Percentiles rank a stretch among this genome's conserved stretches.
Evolutionary conservation across 2,113 vertebrate genomes (phyloP).

Genomic region (Dipodomys merriami): DNA sequence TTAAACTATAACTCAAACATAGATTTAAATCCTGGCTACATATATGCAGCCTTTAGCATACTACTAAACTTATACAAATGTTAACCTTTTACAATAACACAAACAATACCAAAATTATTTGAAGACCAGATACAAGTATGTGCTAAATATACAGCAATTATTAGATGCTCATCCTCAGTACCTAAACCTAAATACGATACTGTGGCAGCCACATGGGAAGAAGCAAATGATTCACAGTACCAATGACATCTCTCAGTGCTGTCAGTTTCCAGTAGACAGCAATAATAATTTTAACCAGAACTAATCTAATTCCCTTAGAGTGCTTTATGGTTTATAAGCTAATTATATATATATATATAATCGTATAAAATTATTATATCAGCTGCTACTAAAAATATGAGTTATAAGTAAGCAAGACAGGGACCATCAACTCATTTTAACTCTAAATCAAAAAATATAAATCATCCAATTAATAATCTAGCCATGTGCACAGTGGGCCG

Average conservation of each 20-base stretch:
- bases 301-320: background rate
- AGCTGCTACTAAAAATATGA: background rate
- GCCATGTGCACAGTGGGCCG: background rate
- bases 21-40: background rate
- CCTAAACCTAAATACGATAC: background rate
- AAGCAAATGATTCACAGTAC: background rate
- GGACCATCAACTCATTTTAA: background rate
- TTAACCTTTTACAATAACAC: background rate
- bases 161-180: background rate
- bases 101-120: background rate
- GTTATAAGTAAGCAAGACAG: background rate
- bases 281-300: background rate
- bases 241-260: background rate
- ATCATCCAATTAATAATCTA: background rate
- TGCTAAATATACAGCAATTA: background rate
- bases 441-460: background rate
- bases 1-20: background rate
- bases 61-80: background rate
- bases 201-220: no score
- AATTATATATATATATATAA: background rate
- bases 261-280: background rate
- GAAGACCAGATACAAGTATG: background rate
- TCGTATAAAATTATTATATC: no score
- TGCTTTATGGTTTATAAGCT: background rate
- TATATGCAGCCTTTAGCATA: background rate